These are phyloP conservation scores for Hippocampus kuda DNA, from an alignment of 2,797 vertebrate species.

Conservation along the genomic window DNA sequence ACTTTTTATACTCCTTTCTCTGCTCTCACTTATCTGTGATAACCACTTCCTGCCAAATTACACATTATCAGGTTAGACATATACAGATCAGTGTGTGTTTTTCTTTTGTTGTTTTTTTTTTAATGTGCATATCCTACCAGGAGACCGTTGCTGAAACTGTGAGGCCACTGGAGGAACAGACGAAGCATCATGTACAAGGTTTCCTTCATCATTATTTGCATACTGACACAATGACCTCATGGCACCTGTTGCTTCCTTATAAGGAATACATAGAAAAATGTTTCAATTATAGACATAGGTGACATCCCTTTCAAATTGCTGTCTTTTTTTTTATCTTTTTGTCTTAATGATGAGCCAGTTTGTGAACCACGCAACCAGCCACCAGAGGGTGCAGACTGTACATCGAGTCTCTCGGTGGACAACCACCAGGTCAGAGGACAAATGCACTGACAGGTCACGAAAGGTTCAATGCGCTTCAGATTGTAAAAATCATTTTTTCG, in stretches of 20 bases:
- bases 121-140: constrained; percentile 27
- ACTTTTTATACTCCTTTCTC: constrained; percentile 26
- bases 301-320: no score
- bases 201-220: constrained; percentile 9
- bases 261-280: background rate
- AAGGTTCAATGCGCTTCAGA: background rate
- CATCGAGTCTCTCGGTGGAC: constrained; percentile 25
- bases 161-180: constrained; percentile 45
- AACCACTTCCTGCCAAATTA: background rate
- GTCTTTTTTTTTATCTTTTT: background rate
- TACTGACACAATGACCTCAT: background rate
- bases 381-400: constrained; percentile 21
- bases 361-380: constrained; percentile 24
- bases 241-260: background rate
- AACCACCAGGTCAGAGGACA: constrained; percentile 37
- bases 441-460: background rate
- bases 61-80: background rate
- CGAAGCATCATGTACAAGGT: constrained; percentile 25
- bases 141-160: constrained; percentile 55
- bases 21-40: constrained; percentile 1
- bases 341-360: constrained; percentile 12
- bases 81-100: background rate
- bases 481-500: no score
- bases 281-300: no score
- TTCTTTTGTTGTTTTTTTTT: background rate